Evolutionary conservation across 30 jellyfish, hydroid and myxozoan genomes (phyloP), one percentile per base, ranked within the genome.

Genomic region (Turritopsis rubra): DNA sequence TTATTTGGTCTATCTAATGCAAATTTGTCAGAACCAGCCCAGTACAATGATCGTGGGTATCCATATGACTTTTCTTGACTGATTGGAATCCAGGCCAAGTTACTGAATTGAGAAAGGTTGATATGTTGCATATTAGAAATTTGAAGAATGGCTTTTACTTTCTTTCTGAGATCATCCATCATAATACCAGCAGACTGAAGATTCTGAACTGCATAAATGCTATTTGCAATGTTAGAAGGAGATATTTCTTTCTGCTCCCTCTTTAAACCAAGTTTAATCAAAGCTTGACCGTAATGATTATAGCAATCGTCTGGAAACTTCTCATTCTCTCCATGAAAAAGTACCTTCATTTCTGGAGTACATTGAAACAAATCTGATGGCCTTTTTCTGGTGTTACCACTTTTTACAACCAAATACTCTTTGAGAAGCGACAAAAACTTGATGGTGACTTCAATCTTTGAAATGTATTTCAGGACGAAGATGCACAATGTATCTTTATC

Each of bases 251-350:
- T 81, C 21, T 27, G 9, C 21, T 52, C 84, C 0, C 53, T n/a
- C 83, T 85, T 85, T 31, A 89, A 70, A 21, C 85, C 95, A 13
- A 89, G 91, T 29, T 28, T 0, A 28, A 28, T 76, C 85, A 89
- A 31, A 5, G 74, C 78, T 20, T 29, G 52, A 22, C 25, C 27
- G 54, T 27, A 68, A n/a, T 19, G 23, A 54, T 73, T 71, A 21
- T 81, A 88, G 18, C 17, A 73, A 1, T 65, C 41, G 19, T 71
- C 83, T 54, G 97, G 95, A 82, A 89, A 89, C 54, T 78, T 60
- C 17, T 81, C 87, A 1, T 29, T 23, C 29, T 85, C 91, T 13
- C 81, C 83, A 25, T 1, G 18, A 41, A 89, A 82, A 26, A 89
- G 86, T 0, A 53, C 27, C 25, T n/a, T 41, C 72, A 85, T 65